Evolutionary conservation across 2,888 invertebrate species (phyloP).

Genomic region (Thymelicus acteon): DNA sequence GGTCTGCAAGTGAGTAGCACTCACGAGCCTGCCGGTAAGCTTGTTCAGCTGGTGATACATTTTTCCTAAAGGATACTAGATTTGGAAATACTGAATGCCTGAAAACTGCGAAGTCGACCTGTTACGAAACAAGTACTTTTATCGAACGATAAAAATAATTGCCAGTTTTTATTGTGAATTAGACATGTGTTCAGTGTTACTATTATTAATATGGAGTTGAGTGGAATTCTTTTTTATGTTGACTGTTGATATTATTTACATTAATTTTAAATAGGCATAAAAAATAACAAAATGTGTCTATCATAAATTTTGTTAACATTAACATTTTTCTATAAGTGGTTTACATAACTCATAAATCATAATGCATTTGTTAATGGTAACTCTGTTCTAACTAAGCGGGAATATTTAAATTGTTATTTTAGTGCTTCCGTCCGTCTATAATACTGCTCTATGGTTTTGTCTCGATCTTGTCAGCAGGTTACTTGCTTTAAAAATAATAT

Average conservation of each 20-base stretch:
- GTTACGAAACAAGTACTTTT: slow-evolving; percentile 77
- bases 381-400: neutral
- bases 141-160: slow-evolving; percentile 41
- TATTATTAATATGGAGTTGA: too few species aligned
- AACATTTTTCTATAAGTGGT: too few species aligned
- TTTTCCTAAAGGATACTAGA: slow-evolving; percentile 47
- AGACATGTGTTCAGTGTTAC: neutral
- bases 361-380: neutral
- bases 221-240: too few species aligned
- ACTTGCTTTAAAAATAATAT: too few species aligned
- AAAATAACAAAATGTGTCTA: too few species aligned
- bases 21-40: slow-evolving; percentile 73
- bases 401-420: neutral
- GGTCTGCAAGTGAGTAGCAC: slow-evolving; percentile 69
- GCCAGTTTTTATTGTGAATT: slow-evolving; percentile 42
- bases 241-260: too few species aligned
- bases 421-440: too few species aligned
- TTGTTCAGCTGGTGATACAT: slow-evolving; percentile 80
- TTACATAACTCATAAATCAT: neutral
- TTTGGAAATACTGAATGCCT: slow-evolving; percentile 39
- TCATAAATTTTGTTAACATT: too few species aligned
- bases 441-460: too few species aligned
- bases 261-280: too few species aligned
- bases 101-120: slow-evolving; percentile 58
- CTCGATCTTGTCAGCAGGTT: too few species aligned